These are phyloP conservation scores for Notiomystis cincta DNA, from an alignment of 2,113 vertebrate species.

Conservation along the genomic window DNA sequence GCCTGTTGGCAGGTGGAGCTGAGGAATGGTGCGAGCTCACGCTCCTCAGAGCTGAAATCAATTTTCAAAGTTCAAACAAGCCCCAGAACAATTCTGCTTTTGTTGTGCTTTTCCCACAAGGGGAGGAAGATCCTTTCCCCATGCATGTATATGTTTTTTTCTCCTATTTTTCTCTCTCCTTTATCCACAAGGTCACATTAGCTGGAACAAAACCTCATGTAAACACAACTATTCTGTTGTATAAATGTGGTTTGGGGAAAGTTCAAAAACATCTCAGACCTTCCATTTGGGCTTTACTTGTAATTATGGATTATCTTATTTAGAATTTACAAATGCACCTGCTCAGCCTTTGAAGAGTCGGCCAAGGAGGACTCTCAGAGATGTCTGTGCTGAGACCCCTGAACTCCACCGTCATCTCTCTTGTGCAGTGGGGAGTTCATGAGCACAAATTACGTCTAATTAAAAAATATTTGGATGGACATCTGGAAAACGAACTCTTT, in stretches of 20 bases:
- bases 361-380: background rate
- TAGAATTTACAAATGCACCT: background rate
- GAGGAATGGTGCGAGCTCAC: background rate
- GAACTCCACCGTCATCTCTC: background rate
- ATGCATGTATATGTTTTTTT: fast-evolving
- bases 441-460: background rate
- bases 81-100: background rate
- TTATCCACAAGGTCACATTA: background rate
- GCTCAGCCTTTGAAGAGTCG: background rate
- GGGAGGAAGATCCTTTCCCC: background rate
- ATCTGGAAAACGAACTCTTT: background rate
- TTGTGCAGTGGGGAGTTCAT: background rate
- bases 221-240: background rate
- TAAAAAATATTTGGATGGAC: background rate
- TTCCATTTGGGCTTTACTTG: background rate
- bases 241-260: background rate
- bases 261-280: background rate
- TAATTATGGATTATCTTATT: background rate
- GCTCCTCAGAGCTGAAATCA: background rate
- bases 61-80: background rate
- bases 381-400: background rate
- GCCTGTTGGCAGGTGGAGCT: conserved; percentile 3
- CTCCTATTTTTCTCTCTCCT: background rate
- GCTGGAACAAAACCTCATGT: background rate
- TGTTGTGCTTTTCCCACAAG: background rate